phyloP scores from a whole-genome alignment of 1,140 invertebrate genomes.

The Atta colombica region DNA sequence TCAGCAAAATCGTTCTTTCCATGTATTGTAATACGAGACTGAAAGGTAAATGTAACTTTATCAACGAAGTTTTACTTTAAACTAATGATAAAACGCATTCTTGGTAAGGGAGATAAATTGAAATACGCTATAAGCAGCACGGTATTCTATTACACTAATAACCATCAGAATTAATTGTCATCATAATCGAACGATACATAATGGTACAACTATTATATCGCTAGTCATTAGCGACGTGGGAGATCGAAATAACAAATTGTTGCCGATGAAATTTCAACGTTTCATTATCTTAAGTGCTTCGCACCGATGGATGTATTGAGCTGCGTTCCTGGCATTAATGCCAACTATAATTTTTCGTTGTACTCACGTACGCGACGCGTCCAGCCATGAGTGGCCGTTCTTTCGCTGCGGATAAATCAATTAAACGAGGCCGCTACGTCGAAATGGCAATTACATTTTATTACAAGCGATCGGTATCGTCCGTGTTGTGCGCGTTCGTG shows the following conservation, averaged over 20 bases:
- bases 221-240: not conserved
- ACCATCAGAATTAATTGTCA: conserved; percentile 42
- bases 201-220: conserved; percentile 17
- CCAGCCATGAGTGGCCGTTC: not conserved
- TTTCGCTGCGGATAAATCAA: conserved; percentile 39
- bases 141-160: conserved; percentile 18
- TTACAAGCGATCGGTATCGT: conserved; percentile 24
- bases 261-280: conserved; percentile 43
- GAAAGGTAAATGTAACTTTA: not conserved
- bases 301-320: conserved; percentile 9
- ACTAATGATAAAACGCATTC: not conserved
- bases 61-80: not conserved
- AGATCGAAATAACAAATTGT: conserved; percentile 20
- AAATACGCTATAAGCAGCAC: not conserved
- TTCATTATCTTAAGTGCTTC: conserved; percentile 56
- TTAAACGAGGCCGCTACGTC: conserved; percentile 8
- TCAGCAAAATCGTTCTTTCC: too few relatives aligned
- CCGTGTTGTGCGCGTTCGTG: not conserved
- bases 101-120: not conserved
- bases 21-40: not conserved
- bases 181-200: conserved; percentile 29
- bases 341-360: conserved; percentile 42
- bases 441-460: conserved; percentile 57
- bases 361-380: not conserved
- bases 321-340: conserved; percentile 14